Evolutionary conservation across 2,797 vertebrate species (phyloP).

Genomic region (Xenops minutus): DNA sequence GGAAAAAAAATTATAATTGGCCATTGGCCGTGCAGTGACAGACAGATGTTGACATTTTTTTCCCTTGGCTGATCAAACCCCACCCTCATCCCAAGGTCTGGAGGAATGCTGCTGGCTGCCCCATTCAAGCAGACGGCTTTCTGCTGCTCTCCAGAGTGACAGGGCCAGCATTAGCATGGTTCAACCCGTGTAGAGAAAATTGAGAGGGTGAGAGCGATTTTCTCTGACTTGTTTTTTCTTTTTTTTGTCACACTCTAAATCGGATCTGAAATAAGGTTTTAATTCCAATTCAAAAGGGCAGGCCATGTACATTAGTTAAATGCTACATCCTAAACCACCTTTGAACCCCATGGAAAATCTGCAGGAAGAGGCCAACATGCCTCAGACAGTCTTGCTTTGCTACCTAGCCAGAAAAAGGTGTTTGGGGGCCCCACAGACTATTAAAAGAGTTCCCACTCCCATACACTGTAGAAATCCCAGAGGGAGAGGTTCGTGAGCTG

Average conservation of each 20-base stretch:
- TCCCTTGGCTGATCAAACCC: constrained; percentile 21
- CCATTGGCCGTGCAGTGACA: constrained; percentile 60
- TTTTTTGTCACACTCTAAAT: background rate
- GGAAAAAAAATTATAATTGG: constrained; percentile 68
- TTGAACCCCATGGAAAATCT: background rate
- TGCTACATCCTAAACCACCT: background rate
- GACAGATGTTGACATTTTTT: constrained; percentile 74
- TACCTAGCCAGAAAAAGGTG: background rate
- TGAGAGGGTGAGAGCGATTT: background rate
- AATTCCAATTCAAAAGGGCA: background rate
- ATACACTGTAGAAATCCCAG: background rate
- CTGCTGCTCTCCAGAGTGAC: background rate
- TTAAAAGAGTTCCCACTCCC: background rate
- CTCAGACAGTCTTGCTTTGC: background rate
- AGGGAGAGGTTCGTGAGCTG: background rate
- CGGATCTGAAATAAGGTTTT: background rate
- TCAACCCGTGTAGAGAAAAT: fast-evolving
- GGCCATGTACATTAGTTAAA: background rate
- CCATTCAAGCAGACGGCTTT: background rate
- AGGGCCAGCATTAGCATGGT: background rate
- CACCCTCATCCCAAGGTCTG: background rate
- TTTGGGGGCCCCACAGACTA: background rate
- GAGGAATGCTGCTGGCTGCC: constrained; percentile 1
- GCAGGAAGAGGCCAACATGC: background rate
- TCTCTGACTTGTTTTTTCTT: background rate